Evolutionary conservation across 2,113 vertebrate genomes (phyloP).

Genomic region (Bolborhynchus lineola): DNA sequence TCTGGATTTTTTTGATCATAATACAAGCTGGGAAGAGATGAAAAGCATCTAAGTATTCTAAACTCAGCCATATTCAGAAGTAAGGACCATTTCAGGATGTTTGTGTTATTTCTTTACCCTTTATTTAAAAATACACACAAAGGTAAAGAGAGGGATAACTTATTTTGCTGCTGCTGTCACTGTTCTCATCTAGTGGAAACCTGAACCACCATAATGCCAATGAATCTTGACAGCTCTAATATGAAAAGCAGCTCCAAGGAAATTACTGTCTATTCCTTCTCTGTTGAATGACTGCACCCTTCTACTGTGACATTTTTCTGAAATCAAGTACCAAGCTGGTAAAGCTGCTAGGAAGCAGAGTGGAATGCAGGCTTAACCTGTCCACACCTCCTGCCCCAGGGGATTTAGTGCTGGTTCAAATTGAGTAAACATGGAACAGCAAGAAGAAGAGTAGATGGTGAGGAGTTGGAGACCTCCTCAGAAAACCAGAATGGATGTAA

Average conservation of each 20-base stretch:
- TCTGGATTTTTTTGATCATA: neutral
- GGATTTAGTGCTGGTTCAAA: neutral
- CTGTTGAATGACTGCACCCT: neutral
- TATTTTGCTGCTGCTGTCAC: neutral
- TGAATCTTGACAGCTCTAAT: neutral
- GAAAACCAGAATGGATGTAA: neutral
- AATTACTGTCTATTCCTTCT: neutral
- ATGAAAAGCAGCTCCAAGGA: slow-evolving; percentile 26
- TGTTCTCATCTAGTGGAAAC: neutral
- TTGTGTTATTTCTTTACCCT: neutral
- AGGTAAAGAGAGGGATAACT: neutral
- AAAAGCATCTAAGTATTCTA: neutral
- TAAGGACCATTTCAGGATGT: neutral
- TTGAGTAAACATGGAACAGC: neutral
- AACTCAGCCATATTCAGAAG: neutral
- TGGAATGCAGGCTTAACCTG: neutral
- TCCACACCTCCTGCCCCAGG: neutral
- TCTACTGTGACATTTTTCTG: neutral
- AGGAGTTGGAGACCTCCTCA: neutral
- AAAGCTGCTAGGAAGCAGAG: neutral
- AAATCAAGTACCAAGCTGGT: neutral
- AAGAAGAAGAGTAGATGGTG: neutral
- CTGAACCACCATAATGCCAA: neutral
- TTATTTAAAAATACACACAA: neutral
- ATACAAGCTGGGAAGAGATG: neutral